Evolutionary conservation across 1,140 invertebrate genomes (phyloP).

Genomic region (Dinothrombium tinctorium): DNA sequence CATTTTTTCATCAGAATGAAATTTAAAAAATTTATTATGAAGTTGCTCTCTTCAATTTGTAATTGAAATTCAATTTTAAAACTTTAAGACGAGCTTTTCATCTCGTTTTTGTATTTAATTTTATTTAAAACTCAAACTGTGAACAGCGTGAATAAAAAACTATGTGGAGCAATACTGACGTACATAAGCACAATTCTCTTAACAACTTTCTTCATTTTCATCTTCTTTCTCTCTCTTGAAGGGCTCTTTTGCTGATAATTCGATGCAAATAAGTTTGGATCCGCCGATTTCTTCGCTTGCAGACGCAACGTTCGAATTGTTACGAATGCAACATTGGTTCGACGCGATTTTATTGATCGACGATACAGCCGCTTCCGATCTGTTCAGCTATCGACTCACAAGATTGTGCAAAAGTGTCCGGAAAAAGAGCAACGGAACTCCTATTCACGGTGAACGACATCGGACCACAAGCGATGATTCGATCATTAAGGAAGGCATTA

Average conservation of each 20-base stretch:
- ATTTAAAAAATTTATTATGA: too few relatives aligned
- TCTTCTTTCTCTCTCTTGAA: neutral
- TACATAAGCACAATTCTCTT: too few relatives aligned
- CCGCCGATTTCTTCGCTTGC: slow-evolving; percentile 11
- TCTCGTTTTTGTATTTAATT: too few relatives aligned
- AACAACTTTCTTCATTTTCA: too few relatives aligned
- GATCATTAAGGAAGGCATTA: neutral
- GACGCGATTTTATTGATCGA: slow-evolving; percentile 12
- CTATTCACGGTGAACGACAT: neutral
- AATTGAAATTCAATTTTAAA: too few relatives aligned
- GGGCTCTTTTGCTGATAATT: neutral
- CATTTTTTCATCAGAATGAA: too few relatives aligned
- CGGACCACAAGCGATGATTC: neutral
- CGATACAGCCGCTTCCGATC: slow-evolving; percentile 10
- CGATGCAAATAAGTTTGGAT: slow-evolving; percentile 7
- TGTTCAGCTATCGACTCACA: slow-evolving; percentile 8
- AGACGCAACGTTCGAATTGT: slow-evolving; percentile 10
- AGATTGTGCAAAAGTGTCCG: slow-evolving; percentile 3
- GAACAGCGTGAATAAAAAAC: too few relatives aligned
- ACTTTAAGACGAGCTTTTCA: too few relatives aligned
- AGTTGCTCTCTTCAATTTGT: too few relatives aligned
- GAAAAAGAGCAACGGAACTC: neutral
- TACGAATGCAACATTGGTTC: slow-evolving; percentile 11
- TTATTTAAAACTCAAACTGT: too few relatives aligned
- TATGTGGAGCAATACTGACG: too few relatives aligned